These are phyloP conservation scores for Brachionichthys hirsutus DNA, from an alignment of 2,113 vertebrate species.

Conservation along the genomic window DNA sequence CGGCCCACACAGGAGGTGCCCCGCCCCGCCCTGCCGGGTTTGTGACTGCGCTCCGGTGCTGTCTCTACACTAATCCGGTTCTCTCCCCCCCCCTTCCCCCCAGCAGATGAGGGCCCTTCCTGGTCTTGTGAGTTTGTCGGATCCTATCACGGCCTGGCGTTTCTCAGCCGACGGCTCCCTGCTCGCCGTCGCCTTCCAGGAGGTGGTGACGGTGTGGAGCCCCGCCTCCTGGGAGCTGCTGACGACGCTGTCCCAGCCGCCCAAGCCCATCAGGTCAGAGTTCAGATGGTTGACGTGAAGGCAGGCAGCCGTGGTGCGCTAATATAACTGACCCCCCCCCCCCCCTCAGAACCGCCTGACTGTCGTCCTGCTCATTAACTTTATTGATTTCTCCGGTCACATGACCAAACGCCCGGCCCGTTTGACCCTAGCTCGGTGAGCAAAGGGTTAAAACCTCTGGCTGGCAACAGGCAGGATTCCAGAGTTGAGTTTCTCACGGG, in stretches of 20 bases:
- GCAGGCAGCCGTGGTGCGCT: no score
- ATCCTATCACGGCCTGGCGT: conserved; percentile 85
- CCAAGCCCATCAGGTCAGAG: conserved; percentile 85
- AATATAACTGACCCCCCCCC: no score
- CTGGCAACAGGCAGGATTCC: no score
- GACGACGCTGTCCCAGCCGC: conserved; percentile 90
- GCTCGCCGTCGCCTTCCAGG: conserved; percentile 88
- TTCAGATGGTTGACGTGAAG: no score
- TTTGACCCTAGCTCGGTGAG: no score
- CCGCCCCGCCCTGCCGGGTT: no score
- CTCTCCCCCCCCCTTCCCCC: neutral
- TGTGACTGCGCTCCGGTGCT: neutral
- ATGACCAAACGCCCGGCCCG: no score
- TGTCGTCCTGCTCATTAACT: no score
- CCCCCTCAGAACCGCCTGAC: no score
- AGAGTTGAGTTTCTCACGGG: no score
- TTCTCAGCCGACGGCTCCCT: conserved; percentile 95
- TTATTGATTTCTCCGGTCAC: no score
- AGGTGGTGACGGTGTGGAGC: conserved; percentile 91
- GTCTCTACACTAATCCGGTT: conserved; percentile 22
- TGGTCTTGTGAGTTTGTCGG: conserved; percentile 97
- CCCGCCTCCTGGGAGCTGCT: conserved; percentile 89
- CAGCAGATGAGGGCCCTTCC: conserved; percentile 77
- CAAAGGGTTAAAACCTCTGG: no score
- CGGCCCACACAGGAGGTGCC: conserved; percentile 73